Evolutionary conservation across 1,140 invertebrate genomes (phyloP).

Genomic region (Meloidogyne exigua): DNA sequence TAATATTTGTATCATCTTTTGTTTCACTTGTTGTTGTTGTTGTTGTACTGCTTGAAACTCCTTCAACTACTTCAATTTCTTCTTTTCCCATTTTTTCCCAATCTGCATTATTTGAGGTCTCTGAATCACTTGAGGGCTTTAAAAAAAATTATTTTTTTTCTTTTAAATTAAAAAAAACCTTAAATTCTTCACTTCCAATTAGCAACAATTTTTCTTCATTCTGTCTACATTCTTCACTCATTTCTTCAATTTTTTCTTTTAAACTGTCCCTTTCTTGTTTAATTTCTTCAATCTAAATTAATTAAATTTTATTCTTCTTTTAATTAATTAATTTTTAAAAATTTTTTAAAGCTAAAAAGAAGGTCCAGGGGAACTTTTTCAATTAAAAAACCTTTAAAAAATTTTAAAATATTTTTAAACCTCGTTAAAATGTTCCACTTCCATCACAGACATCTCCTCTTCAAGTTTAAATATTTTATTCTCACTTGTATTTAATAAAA

Average conservation of each 20-base stretch:
- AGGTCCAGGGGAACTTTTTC: too few species aligned
- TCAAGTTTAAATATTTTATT: constrained; percentile 5
- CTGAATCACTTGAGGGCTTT: constrained; percentile 34
- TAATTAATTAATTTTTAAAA: too few species aligned
- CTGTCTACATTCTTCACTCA: not conserved
- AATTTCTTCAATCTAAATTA: constrained; percentile 7
- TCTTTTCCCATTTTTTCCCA: constrained; percentile 41
- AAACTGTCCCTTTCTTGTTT: constrained; percentile 3
- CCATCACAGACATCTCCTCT: constrained; percentile 13
- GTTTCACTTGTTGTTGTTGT: constrained; percentile 11
- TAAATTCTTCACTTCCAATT: constrained; percentile 20
- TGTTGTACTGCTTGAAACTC: constrained; percentile 15
- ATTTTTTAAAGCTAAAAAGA: too few species aligned
- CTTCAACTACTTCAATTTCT: constrained; percentile 20
- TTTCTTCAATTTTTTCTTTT: not conserved
- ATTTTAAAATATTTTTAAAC: not conserved
- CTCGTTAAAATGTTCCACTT: constrained; percentile 2
- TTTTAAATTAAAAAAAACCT: not conserved
- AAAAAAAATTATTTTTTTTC: constrained; percentile 1
- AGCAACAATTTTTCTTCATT: constrained; percentile 8
- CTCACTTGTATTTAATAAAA: constrained; percentile 21
- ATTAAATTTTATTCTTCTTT: not conserved
- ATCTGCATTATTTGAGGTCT: constrained; percentile 28
- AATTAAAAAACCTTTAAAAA: too few species aligned
- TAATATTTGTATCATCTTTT: not conserved